Conservation (phyloP, 2,113 vertebrate genomes). For the Carassius gibelio region DNA sequence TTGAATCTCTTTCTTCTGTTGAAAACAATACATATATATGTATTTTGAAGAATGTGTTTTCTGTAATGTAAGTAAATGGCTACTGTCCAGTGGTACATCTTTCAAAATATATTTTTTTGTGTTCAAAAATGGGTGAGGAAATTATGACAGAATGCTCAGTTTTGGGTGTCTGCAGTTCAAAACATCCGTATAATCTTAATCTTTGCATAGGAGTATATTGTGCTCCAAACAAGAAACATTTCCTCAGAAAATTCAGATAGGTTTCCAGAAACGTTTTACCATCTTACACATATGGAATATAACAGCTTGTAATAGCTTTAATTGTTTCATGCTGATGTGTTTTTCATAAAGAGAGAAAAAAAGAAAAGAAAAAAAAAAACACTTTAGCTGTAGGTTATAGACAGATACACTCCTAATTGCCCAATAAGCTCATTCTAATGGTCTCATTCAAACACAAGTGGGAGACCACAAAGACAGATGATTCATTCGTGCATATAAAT, state of each 20-base stretch:
- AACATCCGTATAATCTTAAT: not conserved
- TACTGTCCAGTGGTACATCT: no score
- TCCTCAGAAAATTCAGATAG: not conserved
- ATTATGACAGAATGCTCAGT: no score
- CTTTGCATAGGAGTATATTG: not conserved
- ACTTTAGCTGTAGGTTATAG: conserved; percentile 1
- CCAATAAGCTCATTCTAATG: not conserved
- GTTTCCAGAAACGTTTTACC: not conserved
- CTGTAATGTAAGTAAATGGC: no score
- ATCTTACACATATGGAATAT: not conserved
- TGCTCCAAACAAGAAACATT: not conserved
- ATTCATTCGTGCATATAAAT: not conserved
- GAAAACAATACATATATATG: no score
- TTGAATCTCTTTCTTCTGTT: no score
- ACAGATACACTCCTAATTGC: conserved; percentile 17
- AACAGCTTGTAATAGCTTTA: not conserved
- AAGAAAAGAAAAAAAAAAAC: no score
- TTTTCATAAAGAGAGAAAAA: conserved; percentile 9
- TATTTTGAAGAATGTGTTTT: no score
- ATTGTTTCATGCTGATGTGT: not conserved
- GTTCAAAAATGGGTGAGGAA: not conserved
- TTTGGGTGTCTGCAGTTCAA: not conserved
- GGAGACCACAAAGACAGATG: not conserved
- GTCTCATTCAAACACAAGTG: not conserved
- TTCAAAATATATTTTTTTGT: not conserved